Evolutionary conservation across 2,113 vertebrate species (phyloP), one percentile per base, ranked within the genome.

Genomic region (Coracopsis vasa): DNA sequence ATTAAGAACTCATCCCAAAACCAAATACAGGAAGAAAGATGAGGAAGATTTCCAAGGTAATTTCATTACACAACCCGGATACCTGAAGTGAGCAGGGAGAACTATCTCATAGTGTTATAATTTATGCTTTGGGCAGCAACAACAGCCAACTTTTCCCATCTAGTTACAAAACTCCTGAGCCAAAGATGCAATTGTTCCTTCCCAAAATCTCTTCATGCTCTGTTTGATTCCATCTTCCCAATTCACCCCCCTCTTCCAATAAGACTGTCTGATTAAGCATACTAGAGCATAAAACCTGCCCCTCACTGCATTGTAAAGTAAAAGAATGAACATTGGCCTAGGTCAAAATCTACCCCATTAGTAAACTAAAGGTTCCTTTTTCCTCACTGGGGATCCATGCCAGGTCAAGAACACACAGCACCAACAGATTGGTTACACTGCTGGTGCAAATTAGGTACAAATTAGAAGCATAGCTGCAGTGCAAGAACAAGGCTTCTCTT

Each of bases 401-500:
- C 64, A 72, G 80, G 88, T 81, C 64, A 90, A 41, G 65, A 89
- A 17, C 16, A 2, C 48, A 79, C 9, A 72, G 70, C 71, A 88
- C 35, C 45, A 74, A 50, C 69, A 86, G 79, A 90, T 73, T 85
- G 88, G 53, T 86, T 91, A 61, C 92, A 47, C 39, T 71, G 72
- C 83, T 83, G 84, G n/a, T 92, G 90, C 81, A 97, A 97, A 96
- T 86, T 75, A 91, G 72, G 77, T 75, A 91, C 86, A 87, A 95
- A 96, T 69, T 54, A 73, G 74, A 94, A 92, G 86, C 74, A 47
- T 9, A 85, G 72, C 51, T 72, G 61, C 61, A 83, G 60, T 54
- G 61, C 56, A 77, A 95, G 60, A 83, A 80, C 50, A 82, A 93
- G 81, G 51, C 80, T 67, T 51, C 70, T 78, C 81, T 88, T 90